Conservation (phyloP, 1,140 invertebrate species). For the Philotrypesis tridentata region DNA sequence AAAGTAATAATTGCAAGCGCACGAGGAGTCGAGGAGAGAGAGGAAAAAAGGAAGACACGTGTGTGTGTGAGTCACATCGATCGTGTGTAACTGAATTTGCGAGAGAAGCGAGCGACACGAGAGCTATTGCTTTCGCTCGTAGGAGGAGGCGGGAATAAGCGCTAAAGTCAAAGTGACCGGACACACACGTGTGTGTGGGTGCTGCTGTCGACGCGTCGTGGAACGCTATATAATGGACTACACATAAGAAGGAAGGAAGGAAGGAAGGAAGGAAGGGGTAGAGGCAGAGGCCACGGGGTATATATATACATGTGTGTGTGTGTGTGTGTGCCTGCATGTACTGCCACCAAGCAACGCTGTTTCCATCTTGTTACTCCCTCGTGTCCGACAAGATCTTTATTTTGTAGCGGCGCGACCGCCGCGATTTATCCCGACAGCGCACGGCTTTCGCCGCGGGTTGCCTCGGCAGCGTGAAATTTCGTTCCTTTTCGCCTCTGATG, state of each 20-base stretch:
- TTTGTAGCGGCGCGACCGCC: conserved; percentile 23
- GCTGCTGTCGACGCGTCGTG: neutral
- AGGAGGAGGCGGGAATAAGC: neutral
- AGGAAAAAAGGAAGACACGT: too few species aligned
- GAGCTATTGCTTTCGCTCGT: neutral
- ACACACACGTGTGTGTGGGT: conserved; percentile 6
- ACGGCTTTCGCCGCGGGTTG: conserved; percentile 14
- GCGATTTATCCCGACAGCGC: conserved; percentile 39
- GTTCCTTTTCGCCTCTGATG: neutral
- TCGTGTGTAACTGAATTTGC: neutral
- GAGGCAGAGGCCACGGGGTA: neutral
- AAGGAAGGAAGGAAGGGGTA: neutral
- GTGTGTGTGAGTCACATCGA: neutral
- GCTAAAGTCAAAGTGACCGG: neutral
- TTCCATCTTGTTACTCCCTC: conserved; percentile 44
- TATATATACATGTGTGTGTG: neutral
- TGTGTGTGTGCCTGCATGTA: too few species aligned
- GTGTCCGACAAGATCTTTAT: conserved; percentile 57
- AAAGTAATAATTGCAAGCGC: too few species aligned
- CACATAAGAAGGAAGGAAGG: neutral
- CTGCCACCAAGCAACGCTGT: conserved; percentile 33
- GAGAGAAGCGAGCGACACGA: too few species aligned
- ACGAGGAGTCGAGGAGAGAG: too few species aligned
- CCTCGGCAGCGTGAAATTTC: neutral
- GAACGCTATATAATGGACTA: neutral